Conservation (phyloP, 2,113 vertebrate genomes). For the Ciconia maguari region DNA sequence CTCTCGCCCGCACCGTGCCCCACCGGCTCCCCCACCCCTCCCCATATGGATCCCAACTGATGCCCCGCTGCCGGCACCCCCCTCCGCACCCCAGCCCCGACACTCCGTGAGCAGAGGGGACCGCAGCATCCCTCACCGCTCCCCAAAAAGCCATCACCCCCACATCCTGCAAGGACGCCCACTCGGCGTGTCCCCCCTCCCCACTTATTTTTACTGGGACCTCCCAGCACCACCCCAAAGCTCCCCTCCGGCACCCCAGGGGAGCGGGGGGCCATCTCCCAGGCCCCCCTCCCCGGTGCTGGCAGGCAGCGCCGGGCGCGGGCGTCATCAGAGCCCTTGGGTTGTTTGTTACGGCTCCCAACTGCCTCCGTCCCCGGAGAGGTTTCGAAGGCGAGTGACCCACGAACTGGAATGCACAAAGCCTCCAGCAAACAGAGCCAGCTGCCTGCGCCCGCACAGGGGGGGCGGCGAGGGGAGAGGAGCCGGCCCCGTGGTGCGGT, state of each 20-base stretch:
- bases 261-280: neutral
- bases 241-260: neutral
- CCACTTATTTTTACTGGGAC: neutral
- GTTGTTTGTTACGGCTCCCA: constrained; percentile 42
- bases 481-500: neutral
- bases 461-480: neutral
- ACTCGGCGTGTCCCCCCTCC: rapidly evolving
- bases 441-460: constrained; percentile 44
- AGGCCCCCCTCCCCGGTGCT: neutral
- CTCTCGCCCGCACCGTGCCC: rapidly evolving
- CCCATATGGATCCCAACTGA: rapidly evolving
- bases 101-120: neutral
- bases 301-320: neutral
- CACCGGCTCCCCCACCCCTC: neutral
- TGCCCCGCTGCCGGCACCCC: neutral
- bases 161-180: neutral
- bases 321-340: constrained; percentile 18
- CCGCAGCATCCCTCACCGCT: neutral
- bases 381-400: constrained; percentile 59
- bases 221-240: neutral
- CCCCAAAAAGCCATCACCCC: rapidly evolving
- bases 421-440: constrained; percentile 65
- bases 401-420: constrained; percentile 63
- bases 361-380: constrained; percentile 48
- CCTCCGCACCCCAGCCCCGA: rapidly evolving